These are phyloP conservation scores for Eugnorisma glareosa DNA, from an alignment of 2,888 invertebrate genomes.

Conservation along the genomic window DNA sequence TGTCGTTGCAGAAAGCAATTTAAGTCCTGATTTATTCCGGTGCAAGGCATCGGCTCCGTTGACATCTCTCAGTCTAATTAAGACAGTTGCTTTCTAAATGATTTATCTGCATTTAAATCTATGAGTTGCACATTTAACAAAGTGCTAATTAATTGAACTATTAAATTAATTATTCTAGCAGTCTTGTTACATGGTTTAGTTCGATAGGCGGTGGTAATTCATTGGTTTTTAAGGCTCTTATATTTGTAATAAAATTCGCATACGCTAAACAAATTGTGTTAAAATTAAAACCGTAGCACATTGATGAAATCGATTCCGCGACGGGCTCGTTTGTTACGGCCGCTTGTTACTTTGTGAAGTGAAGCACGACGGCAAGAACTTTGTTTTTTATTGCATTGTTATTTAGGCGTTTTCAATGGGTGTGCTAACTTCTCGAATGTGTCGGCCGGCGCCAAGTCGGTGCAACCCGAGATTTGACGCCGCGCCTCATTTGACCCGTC, in stretches of 20 bases:
- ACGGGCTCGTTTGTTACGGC: slow-evolving; percentile 80
- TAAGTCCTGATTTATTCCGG: slow-evolving; percentile 87
- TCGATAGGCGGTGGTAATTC: background rate
- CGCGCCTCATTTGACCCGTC: slow-evolving; percentile 88
- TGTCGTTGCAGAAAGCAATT: slow-evolving; percentile 89
- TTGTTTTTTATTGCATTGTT: slow-evolving; percentile 82
- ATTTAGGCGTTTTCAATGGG: slow-evolving; percentile 78
- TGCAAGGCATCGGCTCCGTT: slow-evolving; percentile 81
- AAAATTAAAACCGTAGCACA: slow-evolving; percentile 40
- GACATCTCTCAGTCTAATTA: slow-evolving; percentile 87
- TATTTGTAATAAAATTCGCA: slow-evolving; percentile 4
- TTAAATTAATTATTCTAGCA: slow-evolving; percentile 53
- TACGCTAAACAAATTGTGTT: slow-evolving; percentile 35
- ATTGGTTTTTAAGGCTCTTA: background rate
- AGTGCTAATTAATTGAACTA: slow-evolving; percentile 67
- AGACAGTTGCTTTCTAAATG: slow-evolving; percentile 82
- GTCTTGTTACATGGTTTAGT: slow-evolving; percentile 5
- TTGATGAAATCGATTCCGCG: slow-evolving; percentile 72
- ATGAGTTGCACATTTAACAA: slow-evolving; percentile 63
- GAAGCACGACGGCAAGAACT: slow-evolving; percentile 80
- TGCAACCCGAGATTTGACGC: slow-evolving; percentile 88
- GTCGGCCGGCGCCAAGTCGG: slow-evolving; percentile 85
- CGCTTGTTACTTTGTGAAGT: slow-evolving; percentile 84
- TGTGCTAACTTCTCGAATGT: slow-evolving; percentile 85
- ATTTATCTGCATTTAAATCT: slow-evolving; percentile 80